phyloP scores from a whole-genome alignment of 2,113 vertebrate genomes.

The Pterocles burchelli region DNA sequence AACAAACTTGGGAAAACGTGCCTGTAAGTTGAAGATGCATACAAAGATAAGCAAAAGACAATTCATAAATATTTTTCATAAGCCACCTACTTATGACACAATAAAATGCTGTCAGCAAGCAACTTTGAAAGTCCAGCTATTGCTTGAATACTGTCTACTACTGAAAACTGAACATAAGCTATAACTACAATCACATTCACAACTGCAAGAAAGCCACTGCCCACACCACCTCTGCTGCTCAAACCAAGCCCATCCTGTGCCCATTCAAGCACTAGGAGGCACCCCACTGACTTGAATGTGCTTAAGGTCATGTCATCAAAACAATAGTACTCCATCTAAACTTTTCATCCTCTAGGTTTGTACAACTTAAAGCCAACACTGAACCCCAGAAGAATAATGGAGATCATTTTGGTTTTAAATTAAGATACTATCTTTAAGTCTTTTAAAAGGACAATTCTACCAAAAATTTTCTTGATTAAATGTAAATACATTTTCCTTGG shows the following conservation, averaged over 20 bases:
- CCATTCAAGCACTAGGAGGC: not conserved
- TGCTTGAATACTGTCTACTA: not conserved
- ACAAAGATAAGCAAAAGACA: not conserved
- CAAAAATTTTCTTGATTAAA: constrained; percentile 27
- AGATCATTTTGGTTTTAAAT: not conserved
- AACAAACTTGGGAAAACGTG: not conserved
- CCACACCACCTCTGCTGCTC: not conserved
- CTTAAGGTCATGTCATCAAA: not conserved
- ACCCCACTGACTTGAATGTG: not conserved
- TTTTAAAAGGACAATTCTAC: not conserved
- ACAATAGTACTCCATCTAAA: not conserved
- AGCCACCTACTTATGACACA: not conserved
- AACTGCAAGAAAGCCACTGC: not conserved
- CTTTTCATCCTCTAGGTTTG: not conserved
- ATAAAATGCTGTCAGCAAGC: not conserved
- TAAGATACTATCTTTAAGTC: not conserved
- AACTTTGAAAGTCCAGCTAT: not conserved
- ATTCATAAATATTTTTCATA: not conserved
- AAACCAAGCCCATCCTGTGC: accelerated
- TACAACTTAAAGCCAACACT: not conserved
- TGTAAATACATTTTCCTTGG: constrained; percentile 39
- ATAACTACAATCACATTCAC: not conserved
- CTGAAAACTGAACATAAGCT: not conserved
- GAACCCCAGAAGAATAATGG: not conserved
- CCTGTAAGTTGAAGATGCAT: not conserved